Evolutionary conservation across 2,113 vertebrate genomes (phyloP).

Genomic region (Phoenicopterus ruber): DNA sequence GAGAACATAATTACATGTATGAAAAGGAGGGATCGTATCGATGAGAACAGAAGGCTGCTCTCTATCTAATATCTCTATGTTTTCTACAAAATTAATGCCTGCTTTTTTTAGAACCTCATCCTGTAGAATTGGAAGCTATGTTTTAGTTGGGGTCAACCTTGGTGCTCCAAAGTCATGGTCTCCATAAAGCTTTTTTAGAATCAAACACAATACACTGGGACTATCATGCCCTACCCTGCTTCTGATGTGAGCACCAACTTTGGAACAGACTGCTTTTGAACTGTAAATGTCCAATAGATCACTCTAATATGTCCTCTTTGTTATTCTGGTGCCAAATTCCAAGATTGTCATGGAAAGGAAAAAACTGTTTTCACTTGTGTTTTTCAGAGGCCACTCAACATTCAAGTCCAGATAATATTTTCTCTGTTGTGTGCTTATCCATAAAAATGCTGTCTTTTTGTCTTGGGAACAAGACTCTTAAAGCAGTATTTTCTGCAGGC

Average conservation of each 20-base stretch:
- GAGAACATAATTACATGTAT: background rate
- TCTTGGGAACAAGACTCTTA: background rate
- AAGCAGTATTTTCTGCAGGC: background rate
- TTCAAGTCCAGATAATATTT: background rate
- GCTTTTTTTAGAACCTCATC: background rate
- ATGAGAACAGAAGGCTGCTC: background rate
- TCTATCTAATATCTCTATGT: background rate
- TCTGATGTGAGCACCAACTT: background rate
- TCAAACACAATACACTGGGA: background rate
- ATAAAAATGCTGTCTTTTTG: background rate
- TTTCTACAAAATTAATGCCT: background rate
- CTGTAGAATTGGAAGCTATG: background rate
- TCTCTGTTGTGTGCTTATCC: background rate
- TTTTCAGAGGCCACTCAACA: background rate
- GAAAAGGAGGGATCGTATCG: background rate
- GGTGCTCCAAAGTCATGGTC: background rate
- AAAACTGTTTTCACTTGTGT: background rate
- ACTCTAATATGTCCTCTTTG: background rate
- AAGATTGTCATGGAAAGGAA: background rate
- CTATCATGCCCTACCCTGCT: background rate
- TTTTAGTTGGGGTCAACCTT: background rate
- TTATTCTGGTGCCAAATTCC: background rate
- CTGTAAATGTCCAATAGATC: background rate
- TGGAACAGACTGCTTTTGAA: background rate
- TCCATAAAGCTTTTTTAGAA: background rate